Base-by-base conservation (phyloP, 2,113 vertebrate genomes). In the Epinephelus fuscoguttatus region DNA sequence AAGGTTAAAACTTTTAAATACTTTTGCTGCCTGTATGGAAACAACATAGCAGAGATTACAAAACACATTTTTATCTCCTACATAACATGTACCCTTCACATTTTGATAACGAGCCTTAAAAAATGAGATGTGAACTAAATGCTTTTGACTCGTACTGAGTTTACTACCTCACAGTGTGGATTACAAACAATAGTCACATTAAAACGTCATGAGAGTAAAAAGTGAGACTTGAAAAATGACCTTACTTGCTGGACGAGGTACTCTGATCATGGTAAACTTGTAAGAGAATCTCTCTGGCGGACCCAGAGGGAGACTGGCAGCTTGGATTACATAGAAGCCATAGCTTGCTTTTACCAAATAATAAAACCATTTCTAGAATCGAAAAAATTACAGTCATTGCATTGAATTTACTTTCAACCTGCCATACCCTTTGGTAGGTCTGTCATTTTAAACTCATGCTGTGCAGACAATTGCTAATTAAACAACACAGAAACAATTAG, bases 281-380 rank as follows among this genome's bases (percentile, higher is more conserved):
- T 56, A 52, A 45, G 4, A 0, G 0, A 0, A 0, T 0, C 21
- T 9, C 0, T 21, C 56, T 0, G 0, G 0, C 0, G 5, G 64
- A 50, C 87, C 49, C 0, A 82, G 10, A 17, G 92, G 93, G 2
- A 89, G 6, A 74, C 90, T 92, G 13, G 5, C 19, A 67, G 3
- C 88, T 0, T 64, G 2, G 27, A 89, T 25, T 1, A 0, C 0
- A 19, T 0, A 2, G 0, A 0, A 0, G 1, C 88, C 91, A 19
- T 2, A 0, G 0, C 0, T 6, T 14, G 11, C 57, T 0, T 7
- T 2, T 25, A 56, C 7, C 13, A 76, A 49, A 75, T 69, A 91
- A 89, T 90, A 52, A 84, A 96, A 96, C 37, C 83, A 91, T 92
- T 84, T 92, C 96, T 96, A 87, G 57, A 74, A 56, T 57, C 13